Evolutionary conservation across 1,140 invertebrate genomes (phyloP), one percentile per base, ranked within the genome.

Genomic region (Cydia pomonella): DNA sequence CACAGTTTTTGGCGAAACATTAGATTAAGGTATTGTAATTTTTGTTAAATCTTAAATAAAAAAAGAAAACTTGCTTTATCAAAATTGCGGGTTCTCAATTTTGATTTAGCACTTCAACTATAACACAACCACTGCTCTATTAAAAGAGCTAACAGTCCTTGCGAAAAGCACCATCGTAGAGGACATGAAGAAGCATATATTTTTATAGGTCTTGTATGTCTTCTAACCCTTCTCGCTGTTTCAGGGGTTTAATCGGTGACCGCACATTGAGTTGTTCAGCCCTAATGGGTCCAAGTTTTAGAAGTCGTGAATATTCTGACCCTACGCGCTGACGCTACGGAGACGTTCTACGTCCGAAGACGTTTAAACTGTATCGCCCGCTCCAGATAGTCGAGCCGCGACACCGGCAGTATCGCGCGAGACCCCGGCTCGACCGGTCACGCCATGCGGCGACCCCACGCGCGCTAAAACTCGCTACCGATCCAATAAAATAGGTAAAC

Each of bases 381-480:
- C 73, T 82, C 72, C 71, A 84, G 84, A 83, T 83, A 83, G 81
- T 75, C 53, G 71, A 73, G 74, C 81, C 33, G 21, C 75, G 74
- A 41, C 76, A 71, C 63, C 53, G 33, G 82, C 87, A 89, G 89
- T 91, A 84, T 76, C 85, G 88, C 88, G 87, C 82, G 80, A 84
- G 83, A 81, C 72, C 64, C 79, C 83, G 83, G 72, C 72, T 77
- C 77, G 75, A 73, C 21, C 85, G 86, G 84, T 78, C 86, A 82
- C 74, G 85, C 81, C 25, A 81, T 81, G 80, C 77, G 80, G 83
- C 76, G 76, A 29, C 74, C 72, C 69, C 33, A 18, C 76, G 44
- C 73, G 27, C 79, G 74, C 73, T 50, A 75, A 75, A 79, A 75
- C 82, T 76, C 82, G 78, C 79, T 29, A 76, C 80, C 81, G 80